A percentile compares a stretch with the other conserved stretches of the same genome.
These are phyloP conservation scores for Chaetodon auriga DNA, from an alignment of 2,113 vertebrate genomes.

Conservation along the genomic window DNA sequence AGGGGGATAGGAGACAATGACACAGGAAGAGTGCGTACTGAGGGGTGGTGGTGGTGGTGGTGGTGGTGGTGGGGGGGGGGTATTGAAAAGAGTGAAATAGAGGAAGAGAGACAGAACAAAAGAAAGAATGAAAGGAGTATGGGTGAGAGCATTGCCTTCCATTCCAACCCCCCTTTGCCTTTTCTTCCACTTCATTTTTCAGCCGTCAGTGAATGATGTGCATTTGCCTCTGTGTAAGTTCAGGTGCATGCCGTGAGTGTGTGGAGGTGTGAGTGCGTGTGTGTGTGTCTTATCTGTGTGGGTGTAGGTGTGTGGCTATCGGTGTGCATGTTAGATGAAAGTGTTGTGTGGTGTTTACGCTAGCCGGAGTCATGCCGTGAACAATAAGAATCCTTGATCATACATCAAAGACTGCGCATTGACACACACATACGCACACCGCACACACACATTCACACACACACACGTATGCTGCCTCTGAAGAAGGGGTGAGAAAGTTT, in stretches of 20 bases:
- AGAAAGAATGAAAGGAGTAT: conserved; percentile 14
- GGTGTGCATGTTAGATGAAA: conserved; percentile 68
- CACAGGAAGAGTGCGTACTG: conserved; percentile 34
- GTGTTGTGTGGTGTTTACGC: conserved; percentile 66
- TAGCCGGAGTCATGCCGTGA: conserved; percentile 67
- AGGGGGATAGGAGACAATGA: conserved; percentile 34
- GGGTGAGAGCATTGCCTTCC: conserved; percentile 6
- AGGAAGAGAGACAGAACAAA: conserved; percentile 41
- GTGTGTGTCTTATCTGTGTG: conserved; percentile 19
- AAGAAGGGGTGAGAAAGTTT: conserved; percentile 51
- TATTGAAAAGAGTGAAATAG: conserved; percentile 34
- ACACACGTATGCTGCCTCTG: conserved; percentile 16
- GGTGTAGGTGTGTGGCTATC: conserved; percentile 50
- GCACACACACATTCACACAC: conserved; percentile 2
- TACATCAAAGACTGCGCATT: conserved; percentile 73
- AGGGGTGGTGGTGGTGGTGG: background rate
- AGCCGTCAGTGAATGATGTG: conserved; percentile 33
- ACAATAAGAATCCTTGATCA: conserved; percentile 81
- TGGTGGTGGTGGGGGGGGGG: no score
- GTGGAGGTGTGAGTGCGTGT: background rate
- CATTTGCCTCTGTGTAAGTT: conserved; percentile 32
- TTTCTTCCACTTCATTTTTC: conserved; percentile 36
- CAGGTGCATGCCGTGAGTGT: background rate
- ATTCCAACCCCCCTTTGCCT: background rate
- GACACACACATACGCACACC: conserved; percentile 31